Evolutionary conservation across 2,113 vertebrate species (phyloP), one percentile per base, ranked within the genome.

Genomic region (Circaetus cinerascens): DNA sequence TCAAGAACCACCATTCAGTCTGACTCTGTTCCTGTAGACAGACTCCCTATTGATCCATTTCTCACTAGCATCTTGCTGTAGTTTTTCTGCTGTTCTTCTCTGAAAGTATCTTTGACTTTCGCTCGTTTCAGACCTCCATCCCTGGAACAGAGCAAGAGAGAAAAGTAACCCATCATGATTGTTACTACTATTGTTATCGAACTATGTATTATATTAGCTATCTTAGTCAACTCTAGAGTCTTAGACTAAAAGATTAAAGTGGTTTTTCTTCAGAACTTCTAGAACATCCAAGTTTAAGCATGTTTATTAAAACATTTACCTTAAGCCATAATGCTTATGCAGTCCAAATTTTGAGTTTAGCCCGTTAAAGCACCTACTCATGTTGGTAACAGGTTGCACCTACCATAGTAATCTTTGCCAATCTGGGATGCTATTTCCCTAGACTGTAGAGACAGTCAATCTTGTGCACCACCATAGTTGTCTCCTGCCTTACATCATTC

Each of bases 31-130:
- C 96, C 98, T 96, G 91, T 94, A 51, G 85, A 86, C 38, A 72
- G 79, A 55, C 36, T 85, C 85, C 71, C 82, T 30, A 88, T 3
- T 30, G 95, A 82, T 41, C 98, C 98, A 5, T 99, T 97, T 95
- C 98, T 98, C 32, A 98, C 97, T 5, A 99, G 98, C 98, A 99
- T 99, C 95, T 98, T 99, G 98, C 99, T 99, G 97, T 99, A 99
- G 95, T 98, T 99, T 95, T 99, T 99, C 98, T 99, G 99, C 68
- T 99, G 99, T 41, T 99, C 98, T 86, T 99, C 98, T 96, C 97
- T 99, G 27, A 98, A 99, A 3, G 97, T 97, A 2, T 99, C 98
- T 96, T 99, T 99, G 88, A 99, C 99, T 93, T 99, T 99, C 0
- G 87, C 98, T 96, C 99, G 97, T 95, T 99, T 99, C 97, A 99